A percentile compares a stretch with the other conserved stretches of the same genome.
Conservation (phyloP, 1,140 invertebrate genomes). For the Achatina immaculata region DNA sequence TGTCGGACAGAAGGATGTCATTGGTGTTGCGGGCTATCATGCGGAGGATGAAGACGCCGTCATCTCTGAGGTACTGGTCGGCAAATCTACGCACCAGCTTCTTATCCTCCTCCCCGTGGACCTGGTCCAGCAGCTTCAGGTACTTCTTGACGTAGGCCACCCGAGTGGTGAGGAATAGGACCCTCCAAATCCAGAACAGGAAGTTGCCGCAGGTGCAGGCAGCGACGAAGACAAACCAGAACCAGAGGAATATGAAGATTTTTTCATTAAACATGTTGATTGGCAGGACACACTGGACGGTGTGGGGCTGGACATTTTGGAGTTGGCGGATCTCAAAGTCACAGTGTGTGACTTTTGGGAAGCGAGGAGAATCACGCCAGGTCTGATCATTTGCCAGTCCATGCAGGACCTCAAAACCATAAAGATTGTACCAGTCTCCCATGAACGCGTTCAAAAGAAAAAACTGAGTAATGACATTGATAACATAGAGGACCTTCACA, state of each 20-base stretch:
- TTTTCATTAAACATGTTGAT: slow-evolving; percentile 76
- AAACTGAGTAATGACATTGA: slow-evolving; percentile 73
- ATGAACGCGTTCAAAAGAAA: slow-evolving; percentile 73
- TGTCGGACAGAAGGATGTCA: slow-evolving; percentile 66
- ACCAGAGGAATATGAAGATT: slow-evolving; percentile 72
- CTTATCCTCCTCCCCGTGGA: slow-evolving; percentile 60
- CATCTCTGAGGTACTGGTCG: slow-evolving; percentile 66
- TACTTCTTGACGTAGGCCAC: slow-evolving; percentile 66
- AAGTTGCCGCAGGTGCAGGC: slow-evolving; percentile 59
- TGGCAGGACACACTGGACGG: slow-evolving; percentile 74
- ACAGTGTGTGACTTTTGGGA: slow-evolving; percentile 72
- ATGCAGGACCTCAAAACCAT: slow-evolving; percentile 71
- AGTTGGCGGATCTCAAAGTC: slow-evolving; percentile 73
- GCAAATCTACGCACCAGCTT: slow-evolving; percentile 60
- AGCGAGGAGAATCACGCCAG: slow-evolving; percentile 67
- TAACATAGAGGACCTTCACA: slow-evolving; percentile 72
- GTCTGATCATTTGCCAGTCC: slow-evolving; percentile 69
- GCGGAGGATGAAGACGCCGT: slow-evolving; percentile 68
- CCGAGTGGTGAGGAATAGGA: slow-evolving; percentile 57
- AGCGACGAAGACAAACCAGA: slow-evolving; percentile 68
- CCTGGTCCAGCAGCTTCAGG: slow-evolving; percentile 59
- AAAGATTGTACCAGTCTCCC: slow-evolving; percentile 72
- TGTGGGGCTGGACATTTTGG: slow-evolving; percentile 63
- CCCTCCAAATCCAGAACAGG: slow-evolving; percentile 63
- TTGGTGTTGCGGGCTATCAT: slow-evolving; percentile 67